A percentile compares a stretch with the other conserved stretches of the same genome.
These are phyloP conservation scores for Tauraco erythrolophus DNA, from an alignment of 2,113 vertebrate species.

Conservation along the genomic window DNA sequence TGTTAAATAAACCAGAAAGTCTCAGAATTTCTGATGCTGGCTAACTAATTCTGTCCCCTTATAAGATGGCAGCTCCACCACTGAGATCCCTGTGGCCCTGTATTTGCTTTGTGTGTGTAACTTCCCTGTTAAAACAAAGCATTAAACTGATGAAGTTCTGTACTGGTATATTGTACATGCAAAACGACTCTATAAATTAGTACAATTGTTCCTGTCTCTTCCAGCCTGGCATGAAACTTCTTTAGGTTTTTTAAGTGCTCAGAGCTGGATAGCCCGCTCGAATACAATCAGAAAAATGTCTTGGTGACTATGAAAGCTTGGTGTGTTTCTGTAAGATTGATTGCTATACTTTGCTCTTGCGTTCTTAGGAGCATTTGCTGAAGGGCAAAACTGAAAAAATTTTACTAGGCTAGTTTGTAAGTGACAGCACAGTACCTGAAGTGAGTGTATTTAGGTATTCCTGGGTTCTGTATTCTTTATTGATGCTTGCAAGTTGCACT, in stretches of 20 bases:
- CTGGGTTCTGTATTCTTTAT: not conserved
- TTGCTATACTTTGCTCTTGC: not conserved
- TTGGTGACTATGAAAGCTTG: not conserved
- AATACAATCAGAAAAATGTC: not conserved
- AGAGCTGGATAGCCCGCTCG: not conserved
- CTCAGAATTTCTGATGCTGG: not conserved
- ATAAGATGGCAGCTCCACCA: rapidly evolving
- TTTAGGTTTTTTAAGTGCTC: not conserved
- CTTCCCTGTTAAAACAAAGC: not conserved
- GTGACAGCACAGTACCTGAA: not conserved
- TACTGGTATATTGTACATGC: not conserved
- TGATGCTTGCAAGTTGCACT: not conserved
- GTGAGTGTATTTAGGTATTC: not conserved
- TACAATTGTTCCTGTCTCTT: not conserved
- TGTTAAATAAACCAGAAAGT: not conserved
- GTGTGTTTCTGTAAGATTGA: not conserved
- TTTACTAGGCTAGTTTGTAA: not conserved
- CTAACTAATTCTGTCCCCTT: not conserved
- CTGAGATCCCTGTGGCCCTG: not conserved
- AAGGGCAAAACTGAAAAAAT: not conserved
- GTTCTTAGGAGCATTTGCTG: not conserved
- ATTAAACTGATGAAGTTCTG: not conserved
- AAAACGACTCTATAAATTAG: not conserved
- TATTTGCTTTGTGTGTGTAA: rapidly evolving
- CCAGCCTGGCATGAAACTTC: not conserved